Evolutionary conservation across 2,113 vertebrate species (phyloP).

Genomic region (Bubalus kerabau): DNA sequence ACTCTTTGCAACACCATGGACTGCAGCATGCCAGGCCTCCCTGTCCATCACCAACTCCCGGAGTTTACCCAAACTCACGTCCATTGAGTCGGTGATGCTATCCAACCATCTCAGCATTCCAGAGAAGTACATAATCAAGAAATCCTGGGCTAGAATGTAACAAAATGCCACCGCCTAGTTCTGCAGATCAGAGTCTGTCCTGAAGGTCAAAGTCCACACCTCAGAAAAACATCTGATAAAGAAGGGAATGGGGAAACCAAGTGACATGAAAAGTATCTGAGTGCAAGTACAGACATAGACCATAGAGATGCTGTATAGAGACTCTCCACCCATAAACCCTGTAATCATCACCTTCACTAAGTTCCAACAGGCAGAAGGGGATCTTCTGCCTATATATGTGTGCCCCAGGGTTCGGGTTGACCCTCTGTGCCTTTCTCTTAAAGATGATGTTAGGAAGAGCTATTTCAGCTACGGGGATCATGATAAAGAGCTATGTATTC

Average conservation of each 20-base stretch:
- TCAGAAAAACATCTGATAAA: not conserved
- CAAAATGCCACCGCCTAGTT: not conserved
- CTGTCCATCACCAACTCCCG: not conserved
- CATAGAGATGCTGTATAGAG: no score
- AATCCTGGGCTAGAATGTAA: not conserved
- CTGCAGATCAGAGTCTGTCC: not conserved
- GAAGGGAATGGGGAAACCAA: not conserved
- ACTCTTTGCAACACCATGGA: not conserved
- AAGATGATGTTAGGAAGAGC: not conserved
- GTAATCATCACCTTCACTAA: not conserved
- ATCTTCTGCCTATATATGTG: no score
- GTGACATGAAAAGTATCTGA: not conserved
- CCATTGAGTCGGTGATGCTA: not conserved
- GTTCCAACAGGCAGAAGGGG: not conserved
- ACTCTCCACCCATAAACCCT: not conserved
- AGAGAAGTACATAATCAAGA: not conserved
- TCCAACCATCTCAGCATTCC: not conserved
- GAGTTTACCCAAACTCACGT: not conserved
- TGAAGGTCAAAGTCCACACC: not conserved
- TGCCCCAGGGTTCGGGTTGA: not conserved
- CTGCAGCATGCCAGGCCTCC: not conserved
- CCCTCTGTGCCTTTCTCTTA: not conserved
- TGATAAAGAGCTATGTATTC: not conserved
- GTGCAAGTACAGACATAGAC: not conserved
- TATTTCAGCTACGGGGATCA: not conserved